Evolutionary conservation across 2,797 vertebrate species (phyloP).

Genomic region (Enteromius unitaeniatus): DNA sequence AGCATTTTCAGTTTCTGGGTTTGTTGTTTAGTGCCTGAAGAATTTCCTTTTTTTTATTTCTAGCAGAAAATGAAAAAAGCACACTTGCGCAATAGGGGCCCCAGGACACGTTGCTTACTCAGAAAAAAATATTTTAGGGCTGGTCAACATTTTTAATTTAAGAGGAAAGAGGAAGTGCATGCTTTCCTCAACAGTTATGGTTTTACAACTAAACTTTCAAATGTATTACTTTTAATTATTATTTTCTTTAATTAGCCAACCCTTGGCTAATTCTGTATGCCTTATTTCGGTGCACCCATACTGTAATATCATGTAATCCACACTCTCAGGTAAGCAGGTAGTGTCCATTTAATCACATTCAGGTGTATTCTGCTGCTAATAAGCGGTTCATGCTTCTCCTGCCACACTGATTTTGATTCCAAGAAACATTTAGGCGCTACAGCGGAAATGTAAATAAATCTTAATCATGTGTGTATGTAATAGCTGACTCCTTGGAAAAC

Average conservation of each 20-base stretch:
- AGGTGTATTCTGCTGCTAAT: slow-evolving; percentile 13
- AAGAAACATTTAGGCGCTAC: slow-evolving; percentile 59
- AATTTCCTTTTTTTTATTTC: slow-evolving; percentile 15
- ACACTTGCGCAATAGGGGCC: slow-evolving; percentile 47
- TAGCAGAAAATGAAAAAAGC: slow-evolving; percentile 47
- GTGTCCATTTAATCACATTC: background rate
- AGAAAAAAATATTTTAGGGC: slow-evolving; percentile 32
- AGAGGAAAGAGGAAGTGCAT: slow-evolving; percentile 14
- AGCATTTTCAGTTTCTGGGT: background rate
- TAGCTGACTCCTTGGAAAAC: slow-evolving; percentile 62
- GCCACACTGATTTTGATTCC: slow-evolving; percentile 55
- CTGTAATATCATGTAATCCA: background rate
- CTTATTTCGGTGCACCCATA: slow-evolving; percentile 9
- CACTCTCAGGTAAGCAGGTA: background rate
- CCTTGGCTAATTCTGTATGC: background rate
- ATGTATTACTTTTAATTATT: background rate
- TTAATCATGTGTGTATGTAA: slow-evolving; percentile 15
- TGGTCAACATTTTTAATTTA: slow-evolving; percentile 36
- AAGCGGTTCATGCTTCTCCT: slow-evolving; percentile 43
- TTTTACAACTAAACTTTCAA: background rate
- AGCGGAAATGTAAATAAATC: slow-evolving; percentile 40
- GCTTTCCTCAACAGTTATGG: background rate
- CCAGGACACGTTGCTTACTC: slow-evolving; percentile 32
- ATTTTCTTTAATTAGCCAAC: background rate
- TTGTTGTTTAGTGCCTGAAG: slow-evolving; percentile 22